These are phyloP conservation scores for Sorex fumeus DNA, from an alignment of 2,113 vertebrate species.

Conservation along the genomic window DNA sequence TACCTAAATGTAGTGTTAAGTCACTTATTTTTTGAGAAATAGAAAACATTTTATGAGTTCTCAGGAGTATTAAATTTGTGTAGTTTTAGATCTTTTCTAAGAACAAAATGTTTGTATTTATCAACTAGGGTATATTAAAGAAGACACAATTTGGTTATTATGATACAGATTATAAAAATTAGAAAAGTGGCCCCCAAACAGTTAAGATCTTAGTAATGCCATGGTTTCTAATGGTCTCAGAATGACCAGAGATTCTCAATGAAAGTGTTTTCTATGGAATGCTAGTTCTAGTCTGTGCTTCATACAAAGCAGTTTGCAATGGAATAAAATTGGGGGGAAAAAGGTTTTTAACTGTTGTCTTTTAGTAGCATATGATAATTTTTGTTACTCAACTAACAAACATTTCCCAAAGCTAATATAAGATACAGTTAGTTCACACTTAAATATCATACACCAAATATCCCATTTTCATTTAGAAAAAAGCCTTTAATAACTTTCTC, in stretches of 20 bases:
- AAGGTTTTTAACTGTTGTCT: not conserved
- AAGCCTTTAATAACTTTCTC: not conserved
- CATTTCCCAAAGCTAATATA: not conserved
- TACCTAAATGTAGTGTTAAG: not conserved
- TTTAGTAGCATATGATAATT: not conserved
- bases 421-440: not conserved
- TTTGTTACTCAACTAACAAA: slow-evolving; percentile 7
- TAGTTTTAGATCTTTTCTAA: not conserved
- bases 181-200: not conserved
- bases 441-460: not conserved
- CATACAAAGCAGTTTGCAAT: not conserved
- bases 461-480: not conserved
- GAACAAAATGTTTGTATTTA: not conserved
- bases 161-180: not conserved
- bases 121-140: not conserved
- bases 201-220: not conserved
- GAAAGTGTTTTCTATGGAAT: not conserved
- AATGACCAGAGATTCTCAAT: not conserved
- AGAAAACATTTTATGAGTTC: not conserved
- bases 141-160: slow-evolving; percentile 1
- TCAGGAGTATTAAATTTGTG: not conserved
- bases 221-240: not conserved
- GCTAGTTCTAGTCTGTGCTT: not conserved
- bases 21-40: slow-evolving; percentile 8
- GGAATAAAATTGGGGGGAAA: not conserved